Base-by-base conservation (phyloP, 2,888 invertebrate species). In the Nasonia oneida region DNA sequence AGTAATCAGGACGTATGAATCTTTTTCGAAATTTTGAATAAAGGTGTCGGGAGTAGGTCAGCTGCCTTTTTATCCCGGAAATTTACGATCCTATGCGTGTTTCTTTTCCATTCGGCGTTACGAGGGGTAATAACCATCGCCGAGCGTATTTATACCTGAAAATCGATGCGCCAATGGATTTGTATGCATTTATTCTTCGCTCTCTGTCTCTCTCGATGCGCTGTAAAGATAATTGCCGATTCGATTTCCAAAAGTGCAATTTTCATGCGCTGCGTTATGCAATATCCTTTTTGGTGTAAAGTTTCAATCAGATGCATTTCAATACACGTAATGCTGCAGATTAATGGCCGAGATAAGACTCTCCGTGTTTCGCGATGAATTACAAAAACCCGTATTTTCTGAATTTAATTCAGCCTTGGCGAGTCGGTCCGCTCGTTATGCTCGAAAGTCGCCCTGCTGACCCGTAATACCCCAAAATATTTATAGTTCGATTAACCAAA, bases 81-180 rank as follows among this genome's bases (percentile, higher is more conserved):
- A 74, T 79, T 84, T 33, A 84, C 39, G 61, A 50, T 39, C 74
- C 6, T 18, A 42, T 29, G 29, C 29, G 29, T n/a, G 78, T 79
- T 61, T 50, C 84, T 50, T 84, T 64, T 74, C 50, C 33, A 78
- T 37, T 84, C 50, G 29, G 23, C 29, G 29, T 73, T 50, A 61
- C 64, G 37, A 74, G 15, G 53, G 23, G 79, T 74, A 79, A 79
- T 79, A 84, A 74, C 83, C n/a, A 64, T 83, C 29, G n/a, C 37
- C 37, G 50, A 39, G 70, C 67, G 76, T 39, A 79, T 37, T 37
- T 37, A 37, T 37, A 37, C 37, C 37, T 37, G 37, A 37, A 37
- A 37, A 37, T 37, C 37, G 37, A 37, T 37, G 37, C 37, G 37
- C 37, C 37, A 37, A 37, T 5, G 37, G 0, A 37, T 37, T 37